phyloP scores from a whole-genome alignment of 2,113 vertebrate species.

The Oplegnathus fasciatus region DNA sequence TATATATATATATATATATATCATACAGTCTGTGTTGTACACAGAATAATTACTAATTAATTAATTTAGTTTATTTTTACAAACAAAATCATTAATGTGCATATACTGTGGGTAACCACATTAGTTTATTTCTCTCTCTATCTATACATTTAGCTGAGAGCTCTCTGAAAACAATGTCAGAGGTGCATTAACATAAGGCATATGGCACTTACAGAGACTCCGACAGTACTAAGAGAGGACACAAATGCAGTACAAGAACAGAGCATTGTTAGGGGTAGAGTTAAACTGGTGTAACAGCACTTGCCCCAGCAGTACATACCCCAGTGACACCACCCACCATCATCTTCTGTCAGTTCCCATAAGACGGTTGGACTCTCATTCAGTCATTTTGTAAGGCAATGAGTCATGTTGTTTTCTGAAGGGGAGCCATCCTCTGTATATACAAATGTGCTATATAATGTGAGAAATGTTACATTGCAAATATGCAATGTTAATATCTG shows the following conservation, averaged over 20 bases:
- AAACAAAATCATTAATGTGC: not conserved
- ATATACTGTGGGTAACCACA: not conserved
- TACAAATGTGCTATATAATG: not conserved
- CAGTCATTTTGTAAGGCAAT: not conserved
- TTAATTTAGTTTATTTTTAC: not conserved
- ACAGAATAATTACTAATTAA: not conserved
- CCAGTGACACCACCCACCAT: not conserved
- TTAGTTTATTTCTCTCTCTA: not conserved
- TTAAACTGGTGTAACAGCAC: not conserved
- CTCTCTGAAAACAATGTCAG: not conserved
- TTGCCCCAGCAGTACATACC: not conserved
- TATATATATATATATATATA: no score
- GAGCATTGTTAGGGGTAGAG: not conserved
- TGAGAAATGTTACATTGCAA: not conserved
- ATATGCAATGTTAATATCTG: not conserved
- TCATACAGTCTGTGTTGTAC: not conserved
- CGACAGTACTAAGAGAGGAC: not conserved
- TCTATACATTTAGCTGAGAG: not conserved
- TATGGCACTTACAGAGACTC: not conserved
- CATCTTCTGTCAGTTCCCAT: not conserved
- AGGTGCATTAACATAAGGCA: not conserved
- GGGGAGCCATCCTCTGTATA: not conserved
- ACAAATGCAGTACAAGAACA: not conserved
- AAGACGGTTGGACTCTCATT: not conserved
- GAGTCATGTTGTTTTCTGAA: not conserved